Base-by-base conservation (phyloP, 2,797 vertebrate species). In the Serranus cabrilla region DNA sequence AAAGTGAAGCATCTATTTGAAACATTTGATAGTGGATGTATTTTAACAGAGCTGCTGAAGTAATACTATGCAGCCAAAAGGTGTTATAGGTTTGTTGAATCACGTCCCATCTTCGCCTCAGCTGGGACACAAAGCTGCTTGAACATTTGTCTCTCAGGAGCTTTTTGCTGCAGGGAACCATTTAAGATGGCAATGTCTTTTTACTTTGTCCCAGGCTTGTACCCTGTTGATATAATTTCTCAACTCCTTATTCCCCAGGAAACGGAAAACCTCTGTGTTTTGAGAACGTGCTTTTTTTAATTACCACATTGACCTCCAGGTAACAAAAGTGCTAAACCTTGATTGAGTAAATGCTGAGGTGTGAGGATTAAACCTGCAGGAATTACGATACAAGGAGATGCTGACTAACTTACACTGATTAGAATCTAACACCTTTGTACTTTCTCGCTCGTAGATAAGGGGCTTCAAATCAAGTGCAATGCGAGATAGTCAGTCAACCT, bases 271-370 rank as follows among this genome's bases (percentile, higher is more conserved):
- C 34, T 51, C 31, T 39, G 5, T 23, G n/a, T 78, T 45, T 81
- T 64, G 58, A 57, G 60, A 14, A 17, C 18, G n/a, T 63, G 51
- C 52, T 67, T 82, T 84, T 80, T 87, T 85, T 80, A 92, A 93
- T 92, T 84, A 93, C 65, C 54, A 60, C 66, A 84, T 69, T 86
- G 87, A 91, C 89, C 91, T 76, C 58, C 67, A 71, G 78, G 81
- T 63, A 81, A 85, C 45, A 68, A 85, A 79, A 65, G 43, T 61
- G 59, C 73, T 66, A 72, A 77, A 76, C 52, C 50, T 49, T 74
- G 74, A 85, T 82, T 76, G 75, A 80, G 65, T 66, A 87, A 85
- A 83, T 27, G 74, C 70, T 37, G 43, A 65, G 74, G 76, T 66
- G 40, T 31, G 4, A 63, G 66, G 78, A 89, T 85, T 81, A 86